Base-by-base conservation (phyloP, 2,888 invertebrate species). In the Danaus chrysippus region DNA sequence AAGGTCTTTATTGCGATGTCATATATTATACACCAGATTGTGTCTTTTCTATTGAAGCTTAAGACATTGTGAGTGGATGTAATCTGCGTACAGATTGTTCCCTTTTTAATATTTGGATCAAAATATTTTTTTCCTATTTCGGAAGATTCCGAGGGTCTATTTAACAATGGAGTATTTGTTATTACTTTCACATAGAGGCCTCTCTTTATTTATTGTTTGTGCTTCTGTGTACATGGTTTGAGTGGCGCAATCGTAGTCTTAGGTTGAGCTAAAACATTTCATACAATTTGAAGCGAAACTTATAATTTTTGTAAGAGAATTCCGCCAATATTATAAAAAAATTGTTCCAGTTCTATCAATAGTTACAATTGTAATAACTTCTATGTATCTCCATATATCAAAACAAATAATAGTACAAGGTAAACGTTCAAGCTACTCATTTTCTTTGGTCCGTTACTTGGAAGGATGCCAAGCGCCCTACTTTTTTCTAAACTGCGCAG, bases 401-500 rank as follows among this genome's bases (percentile, higher is more conserved):
- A 49, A 49, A 49, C 49, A 58, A 34, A 49, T 58, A 11, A 15
- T 34, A 34, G 34, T 46, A 58, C 34, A 34, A 49, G 49, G 49
- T 58, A 58, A 64, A 64, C 60, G 54, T 54, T 60, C 62, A 54
- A 42, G 63, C 59, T 54, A 59, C 62, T 64, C 62, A 66, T 66
- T 68, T 60, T 59, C 59, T 46, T 67, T 55, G 58, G 59, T 68
- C 60, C 46, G 58, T 62, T 34, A 60, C 63, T 60, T 68, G 68
- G 68, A 61, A 49, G 12, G 44, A 42, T 15, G 68, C 68, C 68
- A 68, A 62, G 42, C 56, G 62, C 56, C 65, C 67, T 67, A 65
- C 41, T 61, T 68, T 66, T 68, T 65, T 63, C 58, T 60, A 60
- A 62, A 62, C 54, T 60, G 66, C 56, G 60, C 60, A 68, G 44